Base-by-base conservation (phyloP, 2,113 vertebrate genomes). In the Antigone vipio region DNA sequence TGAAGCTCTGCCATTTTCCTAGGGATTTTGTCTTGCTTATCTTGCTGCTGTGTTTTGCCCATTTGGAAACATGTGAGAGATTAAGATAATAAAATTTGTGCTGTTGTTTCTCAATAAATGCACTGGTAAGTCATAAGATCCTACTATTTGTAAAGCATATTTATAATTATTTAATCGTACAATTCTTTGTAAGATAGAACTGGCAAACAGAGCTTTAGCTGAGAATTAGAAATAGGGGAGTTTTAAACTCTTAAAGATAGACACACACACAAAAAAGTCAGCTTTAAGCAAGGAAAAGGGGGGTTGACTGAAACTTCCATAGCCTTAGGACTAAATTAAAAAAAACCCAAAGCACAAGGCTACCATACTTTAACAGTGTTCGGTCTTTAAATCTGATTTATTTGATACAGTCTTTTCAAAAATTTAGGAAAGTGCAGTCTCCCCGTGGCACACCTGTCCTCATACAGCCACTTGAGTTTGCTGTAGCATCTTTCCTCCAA, bases 391-490 rank as follows among this genome's bases (percentile, higher is more conserved):
- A 55, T 22, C 13, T 67, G 9, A 50, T 30, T 75, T 66, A 44
- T 23, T 62, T 82, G 22, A 38, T 67, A 35, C 5, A 12, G 5
- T 49, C 16, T 80, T 69, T 91, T 32, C 24, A 21, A 64, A 69
- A 80, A 19, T 32, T 52, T 72, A 67, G 15, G 1, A 4, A 60
- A 49, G 34, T 29, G 4, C 18, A 10, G 5, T 26, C 12, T 88
- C 15, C 15, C 16, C 45, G 79, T 89, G 53, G 18, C 17, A 35
- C 6, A 19, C 11, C 16, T 79, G 18, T 45, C n/a, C 15, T 83
- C 11, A 7, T 24, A 23, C 0, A 1, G 17, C 26, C 5, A 3
- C 18, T 42, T 1, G 3, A 64, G 12, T 44, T 56, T 68, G 45
- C 72, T 69, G 3, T 23, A 68, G 15, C 1, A 0, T 29, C 53